Evolutionary conservation across 2,797 vertebrate species (phyloP).

Genomic region (Pseudopleuronectes americanus): DNA sequence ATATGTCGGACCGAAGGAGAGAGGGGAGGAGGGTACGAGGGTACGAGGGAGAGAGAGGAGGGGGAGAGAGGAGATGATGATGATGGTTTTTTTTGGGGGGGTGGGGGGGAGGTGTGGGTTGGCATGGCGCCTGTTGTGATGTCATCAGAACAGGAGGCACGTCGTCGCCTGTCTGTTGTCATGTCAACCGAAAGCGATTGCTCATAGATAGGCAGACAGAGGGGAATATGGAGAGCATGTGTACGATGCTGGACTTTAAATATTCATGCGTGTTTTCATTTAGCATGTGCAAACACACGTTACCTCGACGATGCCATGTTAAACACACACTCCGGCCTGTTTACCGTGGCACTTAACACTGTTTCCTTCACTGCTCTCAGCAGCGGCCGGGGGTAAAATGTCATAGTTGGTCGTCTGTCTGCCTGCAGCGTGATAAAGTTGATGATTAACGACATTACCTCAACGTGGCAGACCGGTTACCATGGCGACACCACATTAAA

Average conservation of each 20-base stretch:
- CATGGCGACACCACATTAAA: slow-evolving; percentile 71
- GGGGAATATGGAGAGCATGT: slow-evolving; percentile 16
- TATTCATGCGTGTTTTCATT: slow-evolving; percentile 13
- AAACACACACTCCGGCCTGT: slow-evolving; percentile 13
- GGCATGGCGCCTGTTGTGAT: slow-evolving; percentile 76
- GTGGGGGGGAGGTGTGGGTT: slow-evolving; percentile 34
- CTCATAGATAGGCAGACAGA: slow-evolving; percentile 30
- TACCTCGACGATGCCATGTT: neutral
- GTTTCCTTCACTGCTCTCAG: slow-evolving; percentile 10
- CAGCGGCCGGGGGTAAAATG: slow-evolving; percentile 44
- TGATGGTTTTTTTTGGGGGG: slow-evolving; percentile 31
- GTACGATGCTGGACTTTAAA: slow-evolving; percentile 13
- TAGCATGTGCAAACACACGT: slow-evolving; percentile 2
- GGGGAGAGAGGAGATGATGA: slow-evolving; percentile 20
- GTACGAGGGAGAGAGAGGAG: slow-evolving; percentile 14
- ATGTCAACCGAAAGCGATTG: slow-evolving; percentile 76
- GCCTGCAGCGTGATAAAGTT: slow-evolving; percentile 67
- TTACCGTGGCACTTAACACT: neutral
- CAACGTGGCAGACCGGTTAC: slow-evolving; percentile 72
- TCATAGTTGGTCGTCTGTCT: slow-evolving; percentile 36
- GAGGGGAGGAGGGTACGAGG: neutral
- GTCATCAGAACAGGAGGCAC: slow-evolving; percentile 72
- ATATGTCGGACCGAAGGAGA: slow-evolving; percentile 55
- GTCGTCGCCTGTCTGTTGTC: slow-evolving; percentile 78
- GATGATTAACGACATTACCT: slow-evolving; percentile 77